phyloP scores from a whole-genome alignment of 92 coral and sea anemone genomes.

The Paragorgia papillata region DNA sequence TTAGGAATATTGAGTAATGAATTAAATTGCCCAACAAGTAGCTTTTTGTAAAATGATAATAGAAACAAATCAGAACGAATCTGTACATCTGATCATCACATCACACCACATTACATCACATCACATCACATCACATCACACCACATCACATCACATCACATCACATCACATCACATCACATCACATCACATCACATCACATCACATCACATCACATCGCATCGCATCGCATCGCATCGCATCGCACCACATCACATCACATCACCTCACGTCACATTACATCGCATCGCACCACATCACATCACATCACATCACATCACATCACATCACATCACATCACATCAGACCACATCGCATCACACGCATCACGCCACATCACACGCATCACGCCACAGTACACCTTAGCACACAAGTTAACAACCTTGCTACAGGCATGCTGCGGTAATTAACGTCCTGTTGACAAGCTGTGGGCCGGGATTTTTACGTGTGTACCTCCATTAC shows the following conservation, averaged over 20 bases:
- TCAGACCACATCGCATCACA: not conserved
- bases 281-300: constrained; percentile 2
- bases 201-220: constrained; percentile 4
- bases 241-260: constrained; percentile 6
- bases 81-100: not conserved
- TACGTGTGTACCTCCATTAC: no score
- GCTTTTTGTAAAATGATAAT: no score
- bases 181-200: constrained; percentile 3
- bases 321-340: constrained; percentile 8
- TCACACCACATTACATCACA: not conserved
- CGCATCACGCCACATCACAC: not conserved
- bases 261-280: constrained; percentile 15
- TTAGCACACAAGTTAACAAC: no score
- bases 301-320: constrained; percentile 17
- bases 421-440: not conserved
- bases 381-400: not conserved
- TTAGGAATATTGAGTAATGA: no score
- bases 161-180: not conserved
- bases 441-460: no score
- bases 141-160: constrained; percentile 14
- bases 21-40: no score
- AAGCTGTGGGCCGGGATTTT: no score
- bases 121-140: not conserved
- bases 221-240: constrained; percentile 2
- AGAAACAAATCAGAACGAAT: no score